These are phyloP conservation scores for Hypselothyrea guttata DNA, from an alignment of 2,888 invertebrate species.

Conservation along the genomic window DNA sequence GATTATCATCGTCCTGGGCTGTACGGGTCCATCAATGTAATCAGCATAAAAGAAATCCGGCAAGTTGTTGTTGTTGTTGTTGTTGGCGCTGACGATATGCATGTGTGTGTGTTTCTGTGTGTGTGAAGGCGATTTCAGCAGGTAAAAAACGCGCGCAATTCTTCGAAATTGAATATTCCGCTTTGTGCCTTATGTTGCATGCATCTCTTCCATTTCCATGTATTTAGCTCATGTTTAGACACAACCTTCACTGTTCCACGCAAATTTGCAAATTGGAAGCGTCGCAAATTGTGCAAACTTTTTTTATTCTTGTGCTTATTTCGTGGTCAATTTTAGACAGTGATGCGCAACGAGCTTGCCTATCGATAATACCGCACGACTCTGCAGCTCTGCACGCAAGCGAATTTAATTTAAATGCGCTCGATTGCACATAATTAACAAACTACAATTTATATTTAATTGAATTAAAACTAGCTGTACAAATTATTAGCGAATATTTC, in stretches of 20 bases:
- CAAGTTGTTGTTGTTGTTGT: slow-evolving; percentile 45
- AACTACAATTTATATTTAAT: too few relatives aligned
- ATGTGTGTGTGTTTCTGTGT: too few relatives aligned
- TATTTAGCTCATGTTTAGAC: background rate
- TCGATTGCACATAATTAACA: too few relatives aligned
- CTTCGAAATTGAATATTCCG: background rate
- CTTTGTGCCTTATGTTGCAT: background rate
- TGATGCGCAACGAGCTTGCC: too few relatives aligned
- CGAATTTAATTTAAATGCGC: too few relatives aligned
- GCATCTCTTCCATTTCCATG: background rate
- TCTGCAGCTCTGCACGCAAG: too few relatives aligned
- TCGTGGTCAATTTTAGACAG: too few relatives aligned
- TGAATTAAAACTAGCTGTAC: too few relatives aligned
- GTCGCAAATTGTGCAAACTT: too few relatives aligned
- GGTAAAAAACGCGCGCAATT: slow-evolving; percentile 46
- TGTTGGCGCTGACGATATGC: slow-evolving; percentile 52
- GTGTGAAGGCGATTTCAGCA: slow-evolving; percentile 31
- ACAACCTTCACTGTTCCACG: slow-evolving; percentile 1
- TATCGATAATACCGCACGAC: background rate
- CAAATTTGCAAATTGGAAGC: too few relatives aligned
- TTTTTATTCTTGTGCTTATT: slow-evolving; percentile 17
- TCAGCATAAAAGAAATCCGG: slow-evolving; percentile 64
- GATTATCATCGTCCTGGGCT: slow-evolving; percentile 73
- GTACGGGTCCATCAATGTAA: slow-evolving; percentile 76
- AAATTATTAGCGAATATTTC: too few relatives aligned